These are phyloP conservation scores for Conus ventricosus DNA, from an alignment of 1,140 invertebrate species.

Conservation along the genomic window DNA sequence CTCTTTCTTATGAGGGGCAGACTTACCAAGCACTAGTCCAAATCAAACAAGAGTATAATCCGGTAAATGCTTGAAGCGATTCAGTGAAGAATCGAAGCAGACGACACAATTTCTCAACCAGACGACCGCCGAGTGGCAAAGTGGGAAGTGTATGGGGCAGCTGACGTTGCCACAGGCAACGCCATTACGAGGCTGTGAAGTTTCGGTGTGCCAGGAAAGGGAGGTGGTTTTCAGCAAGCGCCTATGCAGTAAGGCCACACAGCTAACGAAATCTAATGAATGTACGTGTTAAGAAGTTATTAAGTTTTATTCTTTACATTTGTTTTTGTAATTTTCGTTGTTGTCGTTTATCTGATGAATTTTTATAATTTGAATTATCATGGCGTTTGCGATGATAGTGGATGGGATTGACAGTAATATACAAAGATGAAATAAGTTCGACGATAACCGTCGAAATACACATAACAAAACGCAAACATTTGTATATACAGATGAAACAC, in stretches of 20 bases:
- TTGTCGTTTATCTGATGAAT: no score
- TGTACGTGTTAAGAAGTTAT: no score
- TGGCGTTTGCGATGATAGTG: no score
- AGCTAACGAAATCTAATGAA: neutral
- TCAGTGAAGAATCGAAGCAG: slow-evolving; percentile 1
- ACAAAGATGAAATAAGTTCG: no score
- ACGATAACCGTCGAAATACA: no score
- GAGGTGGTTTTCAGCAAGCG: no score
- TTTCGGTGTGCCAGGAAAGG: neutral
- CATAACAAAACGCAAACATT: no score
- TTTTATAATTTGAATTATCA: no score
- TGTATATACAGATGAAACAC: no score
- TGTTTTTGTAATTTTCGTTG: no score
- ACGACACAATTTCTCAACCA: neutral
- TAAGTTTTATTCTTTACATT: no score
- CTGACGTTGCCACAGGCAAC: neutral
- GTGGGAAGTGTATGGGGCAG: neutral
- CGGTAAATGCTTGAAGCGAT: neutral
- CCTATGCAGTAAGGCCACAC: neutral
- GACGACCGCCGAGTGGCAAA: neutral
- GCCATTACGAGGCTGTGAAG: neutral
- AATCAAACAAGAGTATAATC: neutral
- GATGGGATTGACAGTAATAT: no score
- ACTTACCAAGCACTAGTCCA: neutral
- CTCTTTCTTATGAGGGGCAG: neutral